Evolutionary conservation across 1,140 invertebrate species (phyloP).

Genomic region (Halictus rubicundus): DNA sequence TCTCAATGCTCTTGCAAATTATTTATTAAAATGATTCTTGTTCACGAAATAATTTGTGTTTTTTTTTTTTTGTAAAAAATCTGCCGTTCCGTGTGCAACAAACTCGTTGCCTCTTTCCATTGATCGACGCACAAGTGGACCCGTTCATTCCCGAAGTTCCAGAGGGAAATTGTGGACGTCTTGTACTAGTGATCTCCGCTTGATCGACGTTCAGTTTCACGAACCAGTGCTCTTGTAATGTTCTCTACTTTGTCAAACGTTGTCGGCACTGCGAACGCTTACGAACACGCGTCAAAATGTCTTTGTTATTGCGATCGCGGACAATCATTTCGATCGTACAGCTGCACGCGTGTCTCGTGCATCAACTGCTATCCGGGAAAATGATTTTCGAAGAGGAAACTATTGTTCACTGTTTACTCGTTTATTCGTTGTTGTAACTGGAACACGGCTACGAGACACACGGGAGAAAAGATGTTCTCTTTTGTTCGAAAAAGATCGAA

Average conservation of each 20-base stretch:
- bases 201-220: background rate
- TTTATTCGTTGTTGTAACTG: background rate
- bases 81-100: background rate
- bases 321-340: background rate
- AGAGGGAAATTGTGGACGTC: slow-evolving; percentile 24
- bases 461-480: background rate
- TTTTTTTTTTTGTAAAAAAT: background rate
- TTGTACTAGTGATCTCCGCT: slow-evolving; percentile 24
- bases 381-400: background rate
- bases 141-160: slow-evolving; percentile 34
- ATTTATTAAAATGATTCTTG: no score
- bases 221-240: background rate
- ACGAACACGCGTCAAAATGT: background rate
- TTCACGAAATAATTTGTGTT: no score
- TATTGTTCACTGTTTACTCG: background rate
- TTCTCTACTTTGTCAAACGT: background rate
- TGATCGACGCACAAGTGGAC: slow-evolving; percentile 12
- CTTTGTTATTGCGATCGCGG: slow-evolving; percentile 9
- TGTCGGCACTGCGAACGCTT: background rate
- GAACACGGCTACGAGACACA: background rate
- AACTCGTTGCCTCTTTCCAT: background rate
- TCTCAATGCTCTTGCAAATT: no score
- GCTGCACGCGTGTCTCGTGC: background rate
- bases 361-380: background rate
- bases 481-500: background rate